Evolutionary conservation across 2,797 vertebrate species (phyloP), one percentile per base, ranked within the genome.

Genomic region (Acanthornis magna): DNA sequence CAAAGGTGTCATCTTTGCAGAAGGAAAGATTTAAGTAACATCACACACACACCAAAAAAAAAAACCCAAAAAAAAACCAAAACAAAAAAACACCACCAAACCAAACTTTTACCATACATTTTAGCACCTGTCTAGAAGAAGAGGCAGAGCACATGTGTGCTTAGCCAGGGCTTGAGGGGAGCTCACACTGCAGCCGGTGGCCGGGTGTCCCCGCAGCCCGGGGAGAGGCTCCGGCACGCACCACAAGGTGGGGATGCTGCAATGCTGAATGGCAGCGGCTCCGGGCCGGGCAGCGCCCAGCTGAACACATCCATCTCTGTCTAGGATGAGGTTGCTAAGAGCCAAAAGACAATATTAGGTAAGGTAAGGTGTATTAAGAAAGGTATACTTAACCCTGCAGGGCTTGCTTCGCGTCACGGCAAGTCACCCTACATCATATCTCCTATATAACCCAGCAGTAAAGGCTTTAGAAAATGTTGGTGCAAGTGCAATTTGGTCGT

Each of bases 211-310:
- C 63, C 16, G 9, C 36, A 71, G 53, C 15, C 55, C 9, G 13
- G 40, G 29, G 10, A 68, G 13, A 5, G 8, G 17, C 83, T 93
- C 95, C 47, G 14, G 67, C 11, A 2, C 9, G 17, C 65, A 87
- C 94, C 97, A 96, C 96, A 96, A 97, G 97, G 94, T 97, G 97
- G 97, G 77, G 94, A 92, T 95, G 94, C 86, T 95, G 91, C 77
- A 82, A 87, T 96, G 91, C 62, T 10, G 85, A 95, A 96, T 2
- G 57, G 73, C 53, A 61, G 36, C 10, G 16, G 84, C 71, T 74
- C 47, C 6, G 5, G 27, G 25, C 53, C 19, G 26, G 45, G 42
- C 43, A 53, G 65, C 4, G 2, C 6, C 4, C 27, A 27, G 40
- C 30, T 62, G 4, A 27, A n/a, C 29, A 4, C 43, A 11, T 42